Base-by-base conservation (phyloP, 2,797 vertebrate genomes). In the Mormyrops boulengeri region DNA sequence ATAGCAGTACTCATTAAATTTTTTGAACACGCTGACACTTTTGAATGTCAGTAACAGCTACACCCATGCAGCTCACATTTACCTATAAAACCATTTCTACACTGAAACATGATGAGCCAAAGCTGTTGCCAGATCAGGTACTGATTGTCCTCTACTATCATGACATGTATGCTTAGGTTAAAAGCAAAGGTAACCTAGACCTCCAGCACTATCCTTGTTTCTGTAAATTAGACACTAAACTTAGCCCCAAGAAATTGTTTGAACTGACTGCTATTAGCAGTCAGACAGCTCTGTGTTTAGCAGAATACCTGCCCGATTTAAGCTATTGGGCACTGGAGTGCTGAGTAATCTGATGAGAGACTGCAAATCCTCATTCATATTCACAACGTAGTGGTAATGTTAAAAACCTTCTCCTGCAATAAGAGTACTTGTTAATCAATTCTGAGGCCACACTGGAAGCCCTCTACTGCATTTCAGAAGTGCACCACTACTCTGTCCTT, bases 301-400 rank as follows among this genome's bases (percentile, higher is more conserved):
- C 19, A 82, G 47, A 88, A 88, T 55, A 82, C 55, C 73, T 77
- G 69, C 62, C 89, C 50, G 69, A 14, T 90, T 90, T 90, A 90
- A 90, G 77, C 30, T 22, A 49, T 41, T n/a, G 77, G 47, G 87
- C 34, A 77, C 12, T 90, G 49, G 53, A 90, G 87, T 47, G 73
- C 87, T 50, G 12, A 49, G 77, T 85, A 88, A 90, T 88, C 73
- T 88, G 87, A 88, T 90, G 87, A 88, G 89, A 85, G 80, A 50
- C 77, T 62, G 55, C 77, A 44, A 52, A 69, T 49, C 47, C 89
- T 90, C 87, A 90, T 90, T 90, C 77, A 88, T 85, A 90, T 90
- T 90, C 89, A 85, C 73, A 26, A 34, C 53, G 11, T 69, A 77
- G 12, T 14, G 87, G 22, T 66, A 66, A 87, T 66, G 87, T 85